Base-by-base conservation (phyloP, 2,113 vertebrate genomes). In the Syrrhaptes paradoxus region DNA sequence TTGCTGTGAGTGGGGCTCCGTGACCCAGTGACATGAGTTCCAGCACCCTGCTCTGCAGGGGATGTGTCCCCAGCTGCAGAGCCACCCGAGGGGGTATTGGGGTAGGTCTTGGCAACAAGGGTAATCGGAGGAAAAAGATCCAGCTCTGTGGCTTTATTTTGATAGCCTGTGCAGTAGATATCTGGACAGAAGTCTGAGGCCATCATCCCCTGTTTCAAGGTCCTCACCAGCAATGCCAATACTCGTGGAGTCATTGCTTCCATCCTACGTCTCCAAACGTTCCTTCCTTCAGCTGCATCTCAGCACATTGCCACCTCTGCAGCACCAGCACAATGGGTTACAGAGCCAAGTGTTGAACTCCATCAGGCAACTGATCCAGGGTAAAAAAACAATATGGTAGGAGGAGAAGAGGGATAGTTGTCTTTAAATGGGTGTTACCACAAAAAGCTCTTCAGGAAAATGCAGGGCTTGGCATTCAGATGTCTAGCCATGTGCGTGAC, bases 261-360 rank as follows among this genome's bases (percentile, higher is more conserved):
- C n/a, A 16, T 34, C 13, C n/a, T 49, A 38, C 11, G 21, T 11
- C 57, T 83, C 46, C 57, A 79, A 13, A 26, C 0, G 0, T 36
- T 76, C 49, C 49, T 90, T 81, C 31, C 48, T 74, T 58, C 74
- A 84, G 81, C 34, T 51, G 62, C n/a, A 38, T 17, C 46, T 48
- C 59, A 81, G 49, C 38, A 79, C 72, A 72, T 13, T 3, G 1
- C 34, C 65, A 65, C 54, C 45, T 68, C 65, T 15, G 12, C 14
- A 76, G 59, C 16, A 4, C 8, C 9, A 52, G 54, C 51, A 63
- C 0, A 0, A 19, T 20, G 16, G 45, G 10, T 74, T 17, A n/a
- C 1, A 71, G 19, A 85, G 14, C 21, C 65, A 61, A 41, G 17
- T 4, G n/a, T 9, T 66, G 67, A 48, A 66, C 34, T 14, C 25